Base-by-base conservation (phyloP, 1,140 invertebrate genomes). In the Tetramorium simillimum region DNA sequence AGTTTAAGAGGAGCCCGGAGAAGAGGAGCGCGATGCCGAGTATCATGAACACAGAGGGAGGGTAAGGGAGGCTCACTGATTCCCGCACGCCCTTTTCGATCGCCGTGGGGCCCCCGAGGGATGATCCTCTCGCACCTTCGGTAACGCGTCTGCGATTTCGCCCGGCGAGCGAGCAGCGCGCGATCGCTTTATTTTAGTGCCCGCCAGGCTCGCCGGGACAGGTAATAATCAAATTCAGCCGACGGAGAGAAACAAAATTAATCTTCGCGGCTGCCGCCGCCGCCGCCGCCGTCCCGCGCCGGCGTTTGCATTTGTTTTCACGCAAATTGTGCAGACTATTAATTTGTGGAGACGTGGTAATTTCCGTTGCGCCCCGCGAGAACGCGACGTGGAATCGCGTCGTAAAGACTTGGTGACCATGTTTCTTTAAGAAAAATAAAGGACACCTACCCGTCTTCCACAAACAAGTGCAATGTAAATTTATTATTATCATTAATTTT, bases 141-240 rank as follows among this genome's bases (percentile, higher is more conserved):
- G 80, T 84, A 84, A 84, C 67, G 80, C 80, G 80, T 40, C 65
- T 72, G 69, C 53, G 80, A 60, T 84, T 84, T 73, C 80, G 69
- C 40, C 40, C 80, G 18, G 37, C 53, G 40, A 63, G 24, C 70
- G 49, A 81, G n/a, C 63, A 33, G 78, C 53, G 78, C 78, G 80
- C 80, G 80, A 73, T 73, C 80, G 80, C 69, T 84, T 75, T 75
- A 75, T 75, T 84, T 84, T 84, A 84, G 43, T 46, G 40, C 53
- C 80, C 53, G 80, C 53, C 80, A 75, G 77, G 3, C 28, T 33
- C 6, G 40, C 28, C 80, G 53, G 12, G 80, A 75, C 80, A 84
- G 80, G 80, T 84, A 84, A 84, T 84, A 84, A 84, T 84, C 80
- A 82, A 82, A 82, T 82, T 82, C 80, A 58, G 69, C 53, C 80